phyloP scores from a whole-genome alignment of 2,113 vertebrate species.

The Percina caprodes region DNA sequence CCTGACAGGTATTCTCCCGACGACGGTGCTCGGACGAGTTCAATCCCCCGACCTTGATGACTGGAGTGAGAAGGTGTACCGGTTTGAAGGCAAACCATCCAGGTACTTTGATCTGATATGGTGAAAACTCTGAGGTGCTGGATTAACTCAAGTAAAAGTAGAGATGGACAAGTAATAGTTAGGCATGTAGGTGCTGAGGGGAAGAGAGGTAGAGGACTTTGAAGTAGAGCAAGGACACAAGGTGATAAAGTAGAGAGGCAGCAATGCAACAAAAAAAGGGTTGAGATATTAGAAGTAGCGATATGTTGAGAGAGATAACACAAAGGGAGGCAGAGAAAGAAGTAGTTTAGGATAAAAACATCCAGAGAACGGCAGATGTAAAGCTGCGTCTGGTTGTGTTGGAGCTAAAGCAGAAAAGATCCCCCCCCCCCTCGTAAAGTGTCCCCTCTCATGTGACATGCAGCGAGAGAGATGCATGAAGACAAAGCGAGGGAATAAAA shows the following conservation, averaged over 20 bases:
- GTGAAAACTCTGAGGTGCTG: slow-evolving; percentile 27
- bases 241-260: background rate
- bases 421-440: slow-evolving; percentile 27
- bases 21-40: slow-evolving; percentile 85
- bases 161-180: background rate
- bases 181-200: background rate
- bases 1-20: slow-evolving; percentile 85
- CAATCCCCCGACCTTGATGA: slow-evolving; percentile 90
- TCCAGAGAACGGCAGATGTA: slow-evolving; percentile 21
- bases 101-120: slow-evolving; percentile 82
- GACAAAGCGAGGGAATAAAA: slow-evolving; percentile 25
- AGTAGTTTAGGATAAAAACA: slow-evolving; percentile 29
- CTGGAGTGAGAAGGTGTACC: slow-evolving; percentile 90
- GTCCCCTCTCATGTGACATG: slow-evolving; percentile 60
- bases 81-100: slow-evolving; percentile 86
- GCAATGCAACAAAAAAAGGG: background rate
- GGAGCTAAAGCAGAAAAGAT: slow-evolving; percentile 22
- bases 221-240: background rate
- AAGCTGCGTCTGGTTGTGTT: slow-evolving; percentile 25
- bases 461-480: slow-evolving; percentile 42
- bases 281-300: too few species aligned
- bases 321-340: too few species aligned
- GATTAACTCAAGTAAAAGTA: background rate
- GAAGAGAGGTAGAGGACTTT: background rate
- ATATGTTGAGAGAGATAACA: too few species aligned